Evolutionary conservation across 2,797 vertebrate genomes (phyloP).

Genomic region (Notolabrus celidotus): DNA sequence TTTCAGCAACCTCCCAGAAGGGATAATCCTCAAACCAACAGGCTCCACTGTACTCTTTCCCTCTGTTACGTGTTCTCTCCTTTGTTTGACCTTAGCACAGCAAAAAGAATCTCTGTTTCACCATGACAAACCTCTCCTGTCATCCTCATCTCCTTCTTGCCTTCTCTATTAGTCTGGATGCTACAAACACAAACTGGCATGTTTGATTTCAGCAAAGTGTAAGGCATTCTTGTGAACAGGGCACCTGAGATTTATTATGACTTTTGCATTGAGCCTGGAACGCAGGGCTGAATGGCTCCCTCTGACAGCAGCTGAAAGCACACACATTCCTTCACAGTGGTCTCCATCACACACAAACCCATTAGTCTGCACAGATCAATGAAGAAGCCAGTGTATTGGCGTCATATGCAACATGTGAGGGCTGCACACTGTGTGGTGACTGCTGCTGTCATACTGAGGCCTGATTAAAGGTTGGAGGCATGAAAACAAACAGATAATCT

Average conservation of each 20-base stretch:
- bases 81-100: conserved; percentile 37
- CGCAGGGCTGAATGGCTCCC: conserved; percentile 52
- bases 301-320: conserved; percentile 76
- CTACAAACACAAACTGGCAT: conserved; percentile 32
- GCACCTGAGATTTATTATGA: conserved; percentile 78
- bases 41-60: conserved; percentile 44
- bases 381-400: conserved; percentile 44
- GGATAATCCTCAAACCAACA: conserved; percentile 66
- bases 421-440: conserved; percentile 35
- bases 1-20: conserved; percentile 45
- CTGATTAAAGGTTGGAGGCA: conserved; percentile 59
- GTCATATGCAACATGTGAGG: conserved; percentile 46
- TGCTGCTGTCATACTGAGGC: conserved; percentile 45
- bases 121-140: conserved; percentile 49
- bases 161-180: conserved; percentile 46
- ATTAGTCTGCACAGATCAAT: conserved; percentile 57
- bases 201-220: conserved; percentile 59
- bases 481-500: conserved; percentile 59
- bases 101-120: conserved; percentile 31
- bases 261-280: conserved; percentile 49
- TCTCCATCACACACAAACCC: conserved; percentile 47
- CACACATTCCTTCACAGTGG: conserved; percentile 67
- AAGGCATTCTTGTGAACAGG: conserved; percentile 54
- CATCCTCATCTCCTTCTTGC: conserved; percentile 31
- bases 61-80: conserved; percentile 26